A percentile compares a stretch with the other conserved stretches of the same genome.
phyloP scores from a whole-genome alignment of 2,113 vertebrate species.

The Malurus melanocephalus region DNA sequence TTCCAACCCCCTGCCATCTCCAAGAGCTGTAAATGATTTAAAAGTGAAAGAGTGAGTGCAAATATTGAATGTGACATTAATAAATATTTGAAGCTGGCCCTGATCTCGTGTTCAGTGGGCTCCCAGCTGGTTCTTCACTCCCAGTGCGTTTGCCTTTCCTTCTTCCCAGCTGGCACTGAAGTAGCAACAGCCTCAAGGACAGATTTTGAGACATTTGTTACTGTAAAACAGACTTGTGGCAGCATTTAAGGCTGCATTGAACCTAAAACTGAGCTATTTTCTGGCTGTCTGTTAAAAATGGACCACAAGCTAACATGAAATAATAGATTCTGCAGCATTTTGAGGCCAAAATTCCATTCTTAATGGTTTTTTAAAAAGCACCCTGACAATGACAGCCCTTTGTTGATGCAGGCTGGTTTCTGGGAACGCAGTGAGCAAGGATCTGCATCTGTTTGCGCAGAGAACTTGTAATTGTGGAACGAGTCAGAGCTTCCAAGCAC shows the following conservation, averaged over 20 bases:
- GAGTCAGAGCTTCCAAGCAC: background rate
- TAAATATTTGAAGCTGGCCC: background rate
- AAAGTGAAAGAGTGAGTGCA: background rate
- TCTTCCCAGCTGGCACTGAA: background rate
- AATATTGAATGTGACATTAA: background rate
- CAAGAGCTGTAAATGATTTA: background rate
- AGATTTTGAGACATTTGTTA: background rate
- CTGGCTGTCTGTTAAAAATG: background rate
- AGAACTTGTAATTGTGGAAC: background rate
- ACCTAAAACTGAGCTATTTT: background rate
- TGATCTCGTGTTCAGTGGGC: background rate
- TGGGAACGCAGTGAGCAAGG: background rate
- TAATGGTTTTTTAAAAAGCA: background rate
- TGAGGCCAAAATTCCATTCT: background rate
- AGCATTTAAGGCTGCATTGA: background rate
- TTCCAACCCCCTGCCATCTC: rapidly evolving
- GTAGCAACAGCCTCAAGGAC: background rate
- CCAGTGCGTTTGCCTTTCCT: background rate
- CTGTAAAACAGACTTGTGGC: background rate
- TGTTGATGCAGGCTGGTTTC: background rate
- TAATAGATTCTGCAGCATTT: constrained; percentile 4
- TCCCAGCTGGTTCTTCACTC: background rate
- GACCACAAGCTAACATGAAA: background rate
- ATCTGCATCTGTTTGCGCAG: background rate
- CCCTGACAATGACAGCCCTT: background rate